phyloP scores from a whole-genome alignment of 2,888 invertebrate species.

The Neuroscelio doddi region DNA sequence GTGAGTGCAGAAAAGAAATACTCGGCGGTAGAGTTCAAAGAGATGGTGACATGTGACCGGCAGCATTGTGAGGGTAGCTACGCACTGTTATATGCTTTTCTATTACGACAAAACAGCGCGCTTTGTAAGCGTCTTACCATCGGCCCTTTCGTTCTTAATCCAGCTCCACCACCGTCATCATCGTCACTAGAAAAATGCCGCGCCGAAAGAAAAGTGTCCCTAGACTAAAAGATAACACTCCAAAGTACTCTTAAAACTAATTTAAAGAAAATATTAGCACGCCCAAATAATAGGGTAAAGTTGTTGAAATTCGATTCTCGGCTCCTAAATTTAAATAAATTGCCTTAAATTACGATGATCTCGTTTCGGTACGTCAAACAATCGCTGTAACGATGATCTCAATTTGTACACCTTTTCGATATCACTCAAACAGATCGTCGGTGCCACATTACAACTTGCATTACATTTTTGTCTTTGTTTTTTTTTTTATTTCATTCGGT shows the following conservation, averaged over 20 bases:
- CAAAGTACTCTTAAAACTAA: constrained; percentile 1
- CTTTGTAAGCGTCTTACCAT: constrained; percentile 57
- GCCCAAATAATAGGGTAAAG: constrained; percentile 1
- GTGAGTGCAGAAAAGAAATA: constrained; percentile 51
- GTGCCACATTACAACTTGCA: no score
- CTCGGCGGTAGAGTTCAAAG: constrained; percentile 62
- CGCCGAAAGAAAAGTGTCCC: constrained; percentile 6
- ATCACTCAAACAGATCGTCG: no score
- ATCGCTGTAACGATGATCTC: no score
- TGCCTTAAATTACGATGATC: constrained; percentile 2
- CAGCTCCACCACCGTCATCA: constrained; percentile 15
- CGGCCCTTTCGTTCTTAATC: constrained; percentile 25
- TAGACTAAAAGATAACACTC: background rate
- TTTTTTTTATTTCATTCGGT: no score
- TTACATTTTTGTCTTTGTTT: no score
- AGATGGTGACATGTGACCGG: constrained; percentile 65
- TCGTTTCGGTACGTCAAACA: constrained; percentile 5
- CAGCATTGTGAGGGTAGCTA: constrained; percentile 59
- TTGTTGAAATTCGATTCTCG: background rate
- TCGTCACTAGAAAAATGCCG: constrained; percentile 14
- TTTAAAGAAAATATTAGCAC: constrained; percentile 8
- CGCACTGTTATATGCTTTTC: constrained; percentile 59
- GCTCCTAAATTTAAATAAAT: background rate
- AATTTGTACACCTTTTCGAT: no score
- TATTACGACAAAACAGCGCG: constrained; percentile 57